phyloP scores from a whole-genome alignment of 2,888 invertebrate species.

The Lasioglossum zephyrum region DNA sequence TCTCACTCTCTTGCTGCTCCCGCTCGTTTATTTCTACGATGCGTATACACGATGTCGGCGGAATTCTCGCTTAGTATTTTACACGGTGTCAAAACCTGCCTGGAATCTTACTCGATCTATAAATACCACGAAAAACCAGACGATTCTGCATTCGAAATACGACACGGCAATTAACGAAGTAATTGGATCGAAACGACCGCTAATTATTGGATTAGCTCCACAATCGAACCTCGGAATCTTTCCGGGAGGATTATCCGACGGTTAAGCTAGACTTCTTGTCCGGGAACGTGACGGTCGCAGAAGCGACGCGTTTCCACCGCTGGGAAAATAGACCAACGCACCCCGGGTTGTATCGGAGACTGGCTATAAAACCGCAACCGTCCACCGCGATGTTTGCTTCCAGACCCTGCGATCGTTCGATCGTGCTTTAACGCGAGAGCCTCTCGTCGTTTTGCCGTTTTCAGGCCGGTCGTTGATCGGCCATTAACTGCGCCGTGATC shows the following conservation, averaged over 20 bases:
- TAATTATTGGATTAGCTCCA: neutral
- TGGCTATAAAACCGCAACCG: slow-evolving; percentile 47
- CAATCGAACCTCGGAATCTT: neutral
- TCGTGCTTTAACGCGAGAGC: slow-evolving; percentile 52
- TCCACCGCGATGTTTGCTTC: slow-evolving; percentile 29
- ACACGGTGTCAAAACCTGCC: neutral
- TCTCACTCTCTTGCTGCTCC: neutral
- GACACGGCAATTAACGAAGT: neutral
- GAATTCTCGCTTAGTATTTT: neutral
- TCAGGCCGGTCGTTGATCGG: slow-evolving; percentile 4
- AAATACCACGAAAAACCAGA: neutral
- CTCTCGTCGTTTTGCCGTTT: slow-evolving; percentile 22
- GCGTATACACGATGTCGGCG: neutral
- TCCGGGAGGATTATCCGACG: neutral
- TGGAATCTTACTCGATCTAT: neutral
- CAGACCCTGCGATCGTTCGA: slow-evolving; percentile 26
- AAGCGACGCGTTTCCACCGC: slow-evolving; percentile 21
- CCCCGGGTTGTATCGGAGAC: neutral
- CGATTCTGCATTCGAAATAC: neutral
- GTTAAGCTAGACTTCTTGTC: neutral
- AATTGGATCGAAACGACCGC: neutral
- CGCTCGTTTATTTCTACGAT: neutral
- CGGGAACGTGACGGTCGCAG: neutral
- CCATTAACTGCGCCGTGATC: slow-evolving; percentile 39
- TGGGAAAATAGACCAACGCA: slow-evolving; percentile 1